Base-by-base conservation (phyloP, 2,888 invertebrate genomes). In the Diplazon laetatorius region DNA sequence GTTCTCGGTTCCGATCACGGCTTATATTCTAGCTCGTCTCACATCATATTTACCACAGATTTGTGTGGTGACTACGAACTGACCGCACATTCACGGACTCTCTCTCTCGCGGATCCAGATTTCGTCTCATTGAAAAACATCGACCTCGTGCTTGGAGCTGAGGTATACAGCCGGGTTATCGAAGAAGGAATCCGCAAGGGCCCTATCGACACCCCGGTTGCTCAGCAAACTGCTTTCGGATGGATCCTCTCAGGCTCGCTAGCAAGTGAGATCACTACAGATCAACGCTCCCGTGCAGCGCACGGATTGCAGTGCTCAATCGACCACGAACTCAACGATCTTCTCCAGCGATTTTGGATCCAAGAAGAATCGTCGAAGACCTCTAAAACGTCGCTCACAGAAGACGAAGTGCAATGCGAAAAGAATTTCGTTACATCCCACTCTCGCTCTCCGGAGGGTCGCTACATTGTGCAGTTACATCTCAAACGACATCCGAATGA, bases 61-160 rank as follows among this genome's bases (percentile, higher is more conserved):
- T 30, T 63, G 59, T 12, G 44, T 75, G 5, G 59, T 65, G 18
- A 46, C n/a, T 12, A 37, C 55, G 8, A 30, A 65, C 60, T 76
- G 72, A 66, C 66, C 65, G 42, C 76, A 76, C 76, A 76, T 35
- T 25, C 68, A 2, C 16, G 25, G 14, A 63, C 50, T 37, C 59
- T 78, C 16, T 16, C 25, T 14, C 72, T 76, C 30, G 68, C 69
- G 16, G 78, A 78, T 8, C 46, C 69, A 70, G 48, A 44, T n/a
- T 74, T 65, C 42, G 22, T 14, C 10, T 20, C 57, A 0, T 65
- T 70, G 5, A 60, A 18, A 37, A 52, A 65, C 25, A 75, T 78
- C 62, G 75, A 75, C n/a, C 25, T 78, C 46, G 63, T 78, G 12
- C 63, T 75, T 12, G 70, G 78, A 37, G 74, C 75, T n/a, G 75